Conservation (phyloP, 2,113 vertebrate species). For the Pygoscelis adeliae region DNA sequence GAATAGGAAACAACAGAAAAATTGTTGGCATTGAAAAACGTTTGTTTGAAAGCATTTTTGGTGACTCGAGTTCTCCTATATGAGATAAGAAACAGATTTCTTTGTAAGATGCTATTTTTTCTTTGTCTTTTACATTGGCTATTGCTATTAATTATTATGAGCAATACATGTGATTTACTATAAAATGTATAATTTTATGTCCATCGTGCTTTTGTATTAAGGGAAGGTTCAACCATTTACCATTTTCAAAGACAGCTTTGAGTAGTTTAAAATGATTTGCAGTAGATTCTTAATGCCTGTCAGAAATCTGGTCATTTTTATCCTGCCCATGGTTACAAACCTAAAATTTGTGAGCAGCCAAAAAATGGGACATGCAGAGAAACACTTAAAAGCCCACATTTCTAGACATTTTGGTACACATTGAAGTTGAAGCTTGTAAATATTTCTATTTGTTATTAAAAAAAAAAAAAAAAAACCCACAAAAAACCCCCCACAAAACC, state of each 20-base stretch:
- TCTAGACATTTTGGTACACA: not conserved
- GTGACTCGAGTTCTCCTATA: not conserved
- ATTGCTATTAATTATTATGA: not conserved
- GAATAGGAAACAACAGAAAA: not conserved
- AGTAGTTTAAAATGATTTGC: not conserved
- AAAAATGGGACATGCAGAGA: not conserved
- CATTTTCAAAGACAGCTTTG: not conserved
- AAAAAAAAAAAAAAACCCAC: not conserved
- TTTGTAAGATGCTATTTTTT: not conserved
- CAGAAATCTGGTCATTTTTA: not conserved
- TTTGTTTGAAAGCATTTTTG: conserved; percentile 12
- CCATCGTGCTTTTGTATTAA: not conserved
- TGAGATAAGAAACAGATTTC: not conserved
- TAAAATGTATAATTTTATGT: not conserved
- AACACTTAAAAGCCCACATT: not conserved
- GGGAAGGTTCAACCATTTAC: not conserved
- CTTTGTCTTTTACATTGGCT: not conserved
- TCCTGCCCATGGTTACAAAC: not conserved
- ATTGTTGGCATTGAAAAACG: not conserved
- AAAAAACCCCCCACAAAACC: not conserved
- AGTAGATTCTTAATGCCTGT: not conserved
- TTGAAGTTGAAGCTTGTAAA: not conserved
- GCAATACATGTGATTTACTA: not conserved
- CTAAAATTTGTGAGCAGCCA: not conserved
- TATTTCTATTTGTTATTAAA: not conserved